Percentiles rank a stretch among this genome's conserved stretches.
Conservation (phyloP, 2,113 vertebrate species). For the Phylloscopus whistleri region DNA sequence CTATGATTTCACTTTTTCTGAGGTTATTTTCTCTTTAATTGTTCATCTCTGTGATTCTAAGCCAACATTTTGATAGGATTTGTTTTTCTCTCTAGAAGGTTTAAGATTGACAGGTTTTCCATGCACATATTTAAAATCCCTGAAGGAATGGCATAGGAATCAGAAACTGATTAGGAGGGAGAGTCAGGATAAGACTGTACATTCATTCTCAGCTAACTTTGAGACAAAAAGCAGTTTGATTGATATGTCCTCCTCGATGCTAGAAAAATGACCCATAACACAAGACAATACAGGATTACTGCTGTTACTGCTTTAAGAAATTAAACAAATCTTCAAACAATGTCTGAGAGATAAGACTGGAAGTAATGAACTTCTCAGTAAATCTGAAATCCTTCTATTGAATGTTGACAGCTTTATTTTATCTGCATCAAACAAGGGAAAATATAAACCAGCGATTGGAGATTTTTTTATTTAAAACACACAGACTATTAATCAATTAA, state of each 20-base stretch:
- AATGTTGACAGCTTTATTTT: conserved; percentile 1
- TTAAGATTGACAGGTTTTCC: conserved; percentile 2
- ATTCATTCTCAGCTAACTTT: conserved; percentile 3
- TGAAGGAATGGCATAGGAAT: not conserved
- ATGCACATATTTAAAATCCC: not conserved
- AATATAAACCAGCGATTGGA: not conserved
- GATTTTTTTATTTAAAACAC: not conserved
- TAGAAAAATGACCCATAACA: conserved; percentile 4
- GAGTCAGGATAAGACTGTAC: not conserved
- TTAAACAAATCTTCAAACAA: conserved; percentile 24
- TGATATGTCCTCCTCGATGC: not conserved
- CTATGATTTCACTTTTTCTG: not conserved
- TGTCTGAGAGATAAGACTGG: not conserved
- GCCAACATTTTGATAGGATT: not conserved
- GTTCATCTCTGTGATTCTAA: not conserved
- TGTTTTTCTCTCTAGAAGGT: not conserved
- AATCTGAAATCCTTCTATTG: not conserved
- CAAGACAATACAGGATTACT: not conserved
- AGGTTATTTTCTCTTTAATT: not conserved
- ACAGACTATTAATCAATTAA: not conserved
- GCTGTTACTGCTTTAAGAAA: conserved; percentile 24
- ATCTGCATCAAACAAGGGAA: not conserved
- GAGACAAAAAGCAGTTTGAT: conserved; percentile 8
- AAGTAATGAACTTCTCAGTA: conserved; percentile 38
- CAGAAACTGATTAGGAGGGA: conserved; percentile 39